A percentile compares a stretch with the other conserved stretches of the same genome.
These are phyloP conservation scores for Tympanoctomys barrerae DNA, from an alignment of 2,797 vertebrate species.

Conservation along the genomic window DNA sequence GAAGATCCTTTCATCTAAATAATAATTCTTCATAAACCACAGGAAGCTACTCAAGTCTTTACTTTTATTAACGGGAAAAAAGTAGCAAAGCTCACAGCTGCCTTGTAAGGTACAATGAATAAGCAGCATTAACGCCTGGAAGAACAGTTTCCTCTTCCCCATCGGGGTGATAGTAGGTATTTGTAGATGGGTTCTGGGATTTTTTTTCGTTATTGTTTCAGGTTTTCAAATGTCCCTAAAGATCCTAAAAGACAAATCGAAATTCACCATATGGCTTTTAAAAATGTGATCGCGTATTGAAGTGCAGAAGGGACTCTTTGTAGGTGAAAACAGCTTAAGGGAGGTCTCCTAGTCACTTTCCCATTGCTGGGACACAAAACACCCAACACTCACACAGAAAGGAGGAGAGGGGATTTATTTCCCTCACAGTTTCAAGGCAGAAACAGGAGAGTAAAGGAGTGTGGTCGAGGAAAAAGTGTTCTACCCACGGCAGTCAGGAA, in stretches of 20 bases:
- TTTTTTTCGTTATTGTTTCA: slow-evolving; percentile 31
- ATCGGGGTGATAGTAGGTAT: background rate
- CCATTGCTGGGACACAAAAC: background rate
- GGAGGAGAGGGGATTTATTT: background rate
- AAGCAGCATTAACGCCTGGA: background rate
- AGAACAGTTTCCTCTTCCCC: background rate
- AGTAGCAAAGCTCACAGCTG: background rate
- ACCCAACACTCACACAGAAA: background rate
- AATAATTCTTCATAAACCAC: slow-evolving; percentile 9
- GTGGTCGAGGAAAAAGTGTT: background rate
- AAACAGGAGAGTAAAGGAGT: background rate
- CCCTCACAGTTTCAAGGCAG: background rate
- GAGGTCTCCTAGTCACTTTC: background rate
- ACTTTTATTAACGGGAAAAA: background rate
- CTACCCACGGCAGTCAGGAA: background rate
- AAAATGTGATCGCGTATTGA: background rate
- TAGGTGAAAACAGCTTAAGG: background rate
- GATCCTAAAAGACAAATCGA: slow-evolving; percentile 28
- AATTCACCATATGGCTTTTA: slow-evolving; percentile 13
- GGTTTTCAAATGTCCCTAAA: slow-evolving; percentile 6
- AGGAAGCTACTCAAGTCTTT: slow-evolving; percentile 37
- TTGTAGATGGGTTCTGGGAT: background rate
- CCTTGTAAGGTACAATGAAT: background rate
- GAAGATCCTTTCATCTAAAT: slow-evolving; percentile 65
- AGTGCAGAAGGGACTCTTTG: background rate